A percentile compares a stretch with the other conserved stretches of the same genome.
Evolutionary conservation across 2,797 vertebrate genomes (phyloP).

Genomic region (Tamandua tetradactyla): DNA sequence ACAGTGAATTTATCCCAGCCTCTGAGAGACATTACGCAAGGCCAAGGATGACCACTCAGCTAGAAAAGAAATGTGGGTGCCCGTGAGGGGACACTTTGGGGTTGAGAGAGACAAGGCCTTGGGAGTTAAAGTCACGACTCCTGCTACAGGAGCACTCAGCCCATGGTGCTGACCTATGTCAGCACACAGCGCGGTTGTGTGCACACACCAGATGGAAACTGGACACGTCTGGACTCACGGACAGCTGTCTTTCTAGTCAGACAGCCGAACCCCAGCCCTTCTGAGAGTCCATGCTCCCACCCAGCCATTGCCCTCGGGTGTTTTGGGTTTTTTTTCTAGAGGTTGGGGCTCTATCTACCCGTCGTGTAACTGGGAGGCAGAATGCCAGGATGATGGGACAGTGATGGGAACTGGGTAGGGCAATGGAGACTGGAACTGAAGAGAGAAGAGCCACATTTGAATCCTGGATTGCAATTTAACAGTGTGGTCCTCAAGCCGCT

Average conservation of each 20-base stretch:
- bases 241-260: background rate
- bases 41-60: background rate
- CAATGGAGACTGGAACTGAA: background rate
- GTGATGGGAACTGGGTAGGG: background rate
- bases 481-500: background rate
- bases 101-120: background rate
- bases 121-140: background rate
- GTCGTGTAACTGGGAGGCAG: background rate
- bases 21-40: slow-evolving; percentile 38
- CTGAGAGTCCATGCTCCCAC: background rate
- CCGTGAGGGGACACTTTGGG: background rate
- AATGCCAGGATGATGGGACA: background rate
- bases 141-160: background rate
- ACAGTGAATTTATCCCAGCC: background rate
- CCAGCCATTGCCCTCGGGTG: background rate
- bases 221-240: background rate
- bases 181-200: background rate
- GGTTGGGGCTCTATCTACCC: background rate
- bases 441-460: background rate
- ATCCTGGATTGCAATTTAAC: background rate
- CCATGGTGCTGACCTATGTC: too few species aligned
- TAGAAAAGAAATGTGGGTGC: slow-evolving; percentile 3
- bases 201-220: background rate
- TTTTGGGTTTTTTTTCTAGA: background rate
- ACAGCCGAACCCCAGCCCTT: background rate